phyloP scores from a whole-genome alignment of 2,797 vertebrate genomes.

The Fistularia tabacaria region DNA sequence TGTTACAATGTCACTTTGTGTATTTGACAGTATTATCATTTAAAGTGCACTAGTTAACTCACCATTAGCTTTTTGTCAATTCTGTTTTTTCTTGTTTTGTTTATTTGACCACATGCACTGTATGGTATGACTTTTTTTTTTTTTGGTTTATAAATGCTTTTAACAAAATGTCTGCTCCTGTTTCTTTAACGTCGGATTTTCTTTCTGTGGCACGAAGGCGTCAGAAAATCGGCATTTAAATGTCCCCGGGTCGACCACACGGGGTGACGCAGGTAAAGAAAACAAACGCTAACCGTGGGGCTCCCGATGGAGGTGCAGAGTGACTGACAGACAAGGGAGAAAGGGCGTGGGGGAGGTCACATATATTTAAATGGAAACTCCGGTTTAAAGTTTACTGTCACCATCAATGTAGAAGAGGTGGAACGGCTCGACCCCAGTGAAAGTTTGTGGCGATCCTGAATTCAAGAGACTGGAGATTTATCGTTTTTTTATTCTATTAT shows the following conservation, averaged over 20 bases:
- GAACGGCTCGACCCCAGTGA: no score
- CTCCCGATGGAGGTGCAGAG: conserved; percentile 9
- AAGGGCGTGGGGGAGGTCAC: conserved; percentile 1
- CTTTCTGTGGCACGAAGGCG: background rate
- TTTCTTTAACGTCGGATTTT: no score
- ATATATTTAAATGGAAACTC: conserved; percentile 5
- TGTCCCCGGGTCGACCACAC: conserved; percentile 22
- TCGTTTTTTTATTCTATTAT: no score
- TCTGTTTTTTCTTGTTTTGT: background rate
- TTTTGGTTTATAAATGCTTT: conserved; percentile 3
- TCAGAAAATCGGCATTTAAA: conserved; percentile 19
- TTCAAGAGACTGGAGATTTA: no score
- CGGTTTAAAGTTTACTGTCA: conserved; percentile 4
- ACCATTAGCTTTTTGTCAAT: conserved; percentile 23
- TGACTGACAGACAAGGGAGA: conserved; percentile 7
- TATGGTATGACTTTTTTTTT: conserved; percentile 28
- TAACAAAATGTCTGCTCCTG: no score
- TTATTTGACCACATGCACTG: conserved; percentile 21
- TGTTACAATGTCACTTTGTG: conserved; percentile 36
- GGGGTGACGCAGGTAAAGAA: conserved; percentile 9
- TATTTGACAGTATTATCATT: conserved; percentile 41
- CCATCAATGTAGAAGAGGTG: background rate
- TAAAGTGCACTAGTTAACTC: conserved; percentile 27
- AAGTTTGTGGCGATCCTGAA: no score
- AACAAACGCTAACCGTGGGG: conserved; percentile 10